Base-by-base conservation (phyloP, 2,888 invertebrate species). In the Patella depressa region DNA sequence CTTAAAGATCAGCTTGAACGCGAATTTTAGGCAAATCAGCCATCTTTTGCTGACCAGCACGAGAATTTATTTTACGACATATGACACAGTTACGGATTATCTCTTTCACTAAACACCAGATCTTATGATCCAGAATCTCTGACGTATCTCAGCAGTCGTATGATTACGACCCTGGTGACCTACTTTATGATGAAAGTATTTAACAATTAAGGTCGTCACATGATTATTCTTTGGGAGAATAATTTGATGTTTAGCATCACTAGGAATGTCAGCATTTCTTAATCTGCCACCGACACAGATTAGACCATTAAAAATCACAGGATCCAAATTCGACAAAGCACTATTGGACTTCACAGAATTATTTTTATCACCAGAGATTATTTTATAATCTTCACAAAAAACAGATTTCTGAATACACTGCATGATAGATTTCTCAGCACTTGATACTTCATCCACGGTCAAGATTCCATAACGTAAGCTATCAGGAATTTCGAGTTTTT, bases 221-320 rank as follows among this genome's bases (percentile, higher is more conserved):
- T 65, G 9, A 24, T 19, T 19, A 65, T 24, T 15, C 19, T 65
- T 65, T 19, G 65, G 65, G 19, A 65, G 24, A 19, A 65, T 65
- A 65, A 65, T 65, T 14, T 65, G 65, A 65, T 65, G 65, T 24
- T 24, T 65, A 17, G 65, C 65, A 65, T 65, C 65, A 24, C 24
- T 24, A 11, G 65, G 65, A 24, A 65, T 65, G 14, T 65, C 24
- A 65, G 65, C 65, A 65, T 65, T 19, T 19, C 65, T 65, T 19
- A 65, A 65, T 11, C 65, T 19, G 24, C 65, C 65, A 19, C 65
- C 65, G 72, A 72, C 72, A 72, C 72, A 54, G 53, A 72, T 45
- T 17, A 72, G 72, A 54, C 53, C 72, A 29, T 72, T 54, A n/a
- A 12, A 17, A 15, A 72, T 15, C 14, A 72, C 53, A 24, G 72